These are phyloP conservation scores for Isurus oxyrinchus DNA, from an alignment of 2,113 vertebrate genomes.

Conservation along the genomic window DNA sequence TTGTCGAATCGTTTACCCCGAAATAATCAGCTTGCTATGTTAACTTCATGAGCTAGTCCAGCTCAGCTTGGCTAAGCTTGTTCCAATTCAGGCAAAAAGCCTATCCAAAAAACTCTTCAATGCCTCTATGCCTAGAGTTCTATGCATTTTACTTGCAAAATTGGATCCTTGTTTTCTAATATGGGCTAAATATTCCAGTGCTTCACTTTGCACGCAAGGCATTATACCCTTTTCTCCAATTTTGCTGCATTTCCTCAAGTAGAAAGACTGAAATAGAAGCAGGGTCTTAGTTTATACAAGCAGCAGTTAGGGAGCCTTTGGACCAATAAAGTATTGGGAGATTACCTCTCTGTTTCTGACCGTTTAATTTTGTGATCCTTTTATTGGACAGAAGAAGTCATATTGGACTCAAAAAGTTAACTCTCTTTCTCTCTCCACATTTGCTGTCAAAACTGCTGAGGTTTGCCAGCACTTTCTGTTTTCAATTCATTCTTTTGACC, in stretches of 20 bases:
- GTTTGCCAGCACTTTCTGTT: too few species aligned
- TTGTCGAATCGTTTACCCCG: neutral
- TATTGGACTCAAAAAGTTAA: too few species aligned
- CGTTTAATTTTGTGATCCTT: conserved; percentile 3
- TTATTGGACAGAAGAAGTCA: neutral
- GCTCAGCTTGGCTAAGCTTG: neutral
- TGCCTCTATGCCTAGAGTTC: neutral
- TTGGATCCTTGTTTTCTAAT: neutral
- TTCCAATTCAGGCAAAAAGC: neutral
- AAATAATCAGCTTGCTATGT: neutral
- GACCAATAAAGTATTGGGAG: neutral
- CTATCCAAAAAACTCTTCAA: neutral
- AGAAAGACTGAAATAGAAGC: neutral
- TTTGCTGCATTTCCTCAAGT: neutral
- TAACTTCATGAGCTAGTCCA: neutral
- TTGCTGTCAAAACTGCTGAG: too few species aligned
- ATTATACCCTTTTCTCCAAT: neutral
- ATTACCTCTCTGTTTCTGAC: neutral
- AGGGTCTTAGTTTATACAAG: neutral
- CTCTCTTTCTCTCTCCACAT: too few species aligned
- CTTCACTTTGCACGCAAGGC: neutral
- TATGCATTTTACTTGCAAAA: neutral
- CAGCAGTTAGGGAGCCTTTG: neutral
- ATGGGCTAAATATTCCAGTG: neutral
- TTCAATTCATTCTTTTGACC: neutral